These are phyloP conservation scores for Eulithis testata DNA, from an alignment of 2,888 invertebrate species.

Conservation along the genomic window DNA sequence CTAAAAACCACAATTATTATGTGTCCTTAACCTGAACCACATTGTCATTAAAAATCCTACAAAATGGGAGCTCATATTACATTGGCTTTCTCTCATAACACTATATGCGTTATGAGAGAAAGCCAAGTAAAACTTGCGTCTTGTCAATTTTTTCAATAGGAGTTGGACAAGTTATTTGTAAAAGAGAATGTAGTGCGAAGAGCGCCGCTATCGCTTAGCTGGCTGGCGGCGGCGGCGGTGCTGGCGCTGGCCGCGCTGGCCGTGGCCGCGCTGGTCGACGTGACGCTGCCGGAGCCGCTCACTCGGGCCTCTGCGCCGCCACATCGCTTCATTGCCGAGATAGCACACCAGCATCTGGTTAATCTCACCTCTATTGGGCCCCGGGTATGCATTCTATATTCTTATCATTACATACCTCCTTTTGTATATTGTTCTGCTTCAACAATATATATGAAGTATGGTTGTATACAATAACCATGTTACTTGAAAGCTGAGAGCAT, in stretches of 20 bases:
- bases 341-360: constrained; percentile 87
- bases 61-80: too few relatives aligned
- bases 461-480: too few relatives aligned
- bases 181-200: constrained; percentile 58
- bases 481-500: too few relatives aligned
- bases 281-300: constrained; percentile 83
- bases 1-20: too few relatives aligned
- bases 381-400: constrained; percentile 54
- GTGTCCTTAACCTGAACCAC: too few relatives aligned
- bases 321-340: constrained; percentile 77
- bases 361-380: constrained; percentile 86
- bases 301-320: constrained; percentile 44
- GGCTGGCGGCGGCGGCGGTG: constrained; percentile 79
- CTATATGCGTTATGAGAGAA: too few relatives aligned
- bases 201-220: constrained; percentile 56
- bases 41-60: too few relatives aligned
- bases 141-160: background rate
- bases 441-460: too few relatives aligned
- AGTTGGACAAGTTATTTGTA: constrained; percentile 34
- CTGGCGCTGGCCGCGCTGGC: constrained; percentile 77
- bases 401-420: too few relatives aligned
- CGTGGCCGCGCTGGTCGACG: constrained; percentile 83
- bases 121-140: too few relatives aligned
- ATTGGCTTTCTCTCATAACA: too few relatives aligned
- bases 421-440: too few relatives aligned